These are phyloP conservation scores for Coccyzus lansbergi DNA, from an alignment of 2,797 vertebrate genomes.

Conservation along the genomic window DNA sequence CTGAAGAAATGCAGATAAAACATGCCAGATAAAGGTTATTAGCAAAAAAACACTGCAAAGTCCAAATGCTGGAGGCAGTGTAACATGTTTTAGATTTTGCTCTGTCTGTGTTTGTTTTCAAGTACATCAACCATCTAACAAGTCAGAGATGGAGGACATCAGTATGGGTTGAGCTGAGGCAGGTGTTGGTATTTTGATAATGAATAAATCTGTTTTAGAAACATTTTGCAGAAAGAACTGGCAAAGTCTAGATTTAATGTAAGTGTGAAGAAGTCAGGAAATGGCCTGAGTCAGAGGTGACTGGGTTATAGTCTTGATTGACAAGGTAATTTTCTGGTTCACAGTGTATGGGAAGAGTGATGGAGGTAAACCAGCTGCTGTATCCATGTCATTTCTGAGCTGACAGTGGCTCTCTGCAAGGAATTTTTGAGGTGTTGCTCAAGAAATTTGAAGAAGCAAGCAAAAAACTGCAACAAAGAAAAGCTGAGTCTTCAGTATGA, in stretches of 20 bases:
- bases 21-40: not conserved
- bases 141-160: not conserved
- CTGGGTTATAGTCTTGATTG: not conserved
- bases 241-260: not conserved
- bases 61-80: not conserved
- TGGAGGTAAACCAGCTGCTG: not conserved
- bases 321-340: not conserved
- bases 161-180: not conserved
- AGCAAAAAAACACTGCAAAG: not conserved
- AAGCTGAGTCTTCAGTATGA: not conserved
- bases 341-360: not conserved
- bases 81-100: not conserved
- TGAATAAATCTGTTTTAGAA: not conserved
- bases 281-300: not conserved
- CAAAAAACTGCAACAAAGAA: not conserved
- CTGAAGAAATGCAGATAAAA: not conserved
- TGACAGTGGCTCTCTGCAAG: not conserved
- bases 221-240: not conserved
- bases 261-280: not conserved
- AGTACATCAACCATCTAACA: not conserved
- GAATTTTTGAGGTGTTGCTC: not conserved
- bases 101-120: not conserved
- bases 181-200: not conserved
- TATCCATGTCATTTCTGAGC: not conserved
- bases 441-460: not conserved